Base-by-base conservation (phyloP, 2,113 vertebrate genomes). In the Cololabis saira region DNA sequence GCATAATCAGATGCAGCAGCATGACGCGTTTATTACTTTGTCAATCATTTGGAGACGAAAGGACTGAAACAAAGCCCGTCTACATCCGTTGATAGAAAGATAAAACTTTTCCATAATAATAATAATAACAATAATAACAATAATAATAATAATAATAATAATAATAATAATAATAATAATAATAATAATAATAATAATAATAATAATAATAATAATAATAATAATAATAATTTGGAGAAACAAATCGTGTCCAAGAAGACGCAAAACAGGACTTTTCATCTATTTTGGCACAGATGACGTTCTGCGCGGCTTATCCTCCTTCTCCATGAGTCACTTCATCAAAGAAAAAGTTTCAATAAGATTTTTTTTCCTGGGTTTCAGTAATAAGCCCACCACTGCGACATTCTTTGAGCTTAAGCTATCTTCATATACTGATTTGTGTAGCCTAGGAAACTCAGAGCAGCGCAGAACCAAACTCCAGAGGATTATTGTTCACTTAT, bases 351-450 rank as follows among this genome's bases (percentile, higher is more conserved):
- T 94, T 96, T 96, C 92, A 92, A 92, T 76, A 91, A 89, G 89
- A 78, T 91, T 93, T 92, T 91, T 93, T 92, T 81, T 63, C 80
- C 89, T 66, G 76, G 61, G 62, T 89, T 86, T 72, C 69, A 87
- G 90, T 95, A 96, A 98, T 96, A 96, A 94, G 93, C 88, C 93
- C 92, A 97, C 96, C 95, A 97, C 96, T 98, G 96, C 90, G 96
- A 95, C 96, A 97, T 97, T 98, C 94, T 97, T 91, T 92, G 79
- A 88, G 94, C 93, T 92, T 89, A 91, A 93, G 91, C 94, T 95
- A 96, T 96, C 95, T 97, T 96, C 94, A 97, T 96, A 97, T 93
- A 93, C 89, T 94, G 94, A 93, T 96, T 97, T 96, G 95, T 97
- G 95, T 91, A 83, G 92, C 92, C 91, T 91, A 95, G 93, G 92